These are phyloP conservation scores for Theristicus caerulescens DNA, from an alignment of 2,113 vertebrate genomes.

Conservation along the genomic window DNA sequence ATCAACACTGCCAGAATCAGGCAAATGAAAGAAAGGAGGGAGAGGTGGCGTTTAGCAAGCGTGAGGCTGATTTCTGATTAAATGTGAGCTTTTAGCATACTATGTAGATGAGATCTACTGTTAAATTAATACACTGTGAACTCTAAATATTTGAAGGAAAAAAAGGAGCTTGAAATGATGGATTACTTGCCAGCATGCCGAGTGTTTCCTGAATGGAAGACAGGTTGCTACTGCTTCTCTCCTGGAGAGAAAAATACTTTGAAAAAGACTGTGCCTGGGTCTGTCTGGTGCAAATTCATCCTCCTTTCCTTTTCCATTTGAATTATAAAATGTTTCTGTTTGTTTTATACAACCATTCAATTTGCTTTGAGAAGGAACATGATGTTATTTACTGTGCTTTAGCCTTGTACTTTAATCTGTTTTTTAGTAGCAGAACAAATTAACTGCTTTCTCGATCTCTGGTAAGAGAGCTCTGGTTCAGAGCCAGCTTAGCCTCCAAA, in stretches of 20 bases:
- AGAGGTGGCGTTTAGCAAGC: not conserved
- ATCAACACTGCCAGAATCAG: not conserved
- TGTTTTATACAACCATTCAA: not conserved
- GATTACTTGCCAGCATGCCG: not conserved
- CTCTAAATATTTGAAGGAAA: conserved; percentile 33
- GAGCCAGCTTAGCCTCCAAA: conserved; percentile 18
- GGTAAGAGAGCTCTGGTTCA: conserved; percentile 4
- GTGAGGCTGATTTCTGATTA: not conserved
- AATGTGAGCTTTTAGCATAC: not conserved
- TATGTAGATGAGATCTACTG: not conserved
- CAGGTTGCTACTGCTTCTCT: not conserved
- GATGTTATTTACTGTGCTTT: conserved; percentile 34
- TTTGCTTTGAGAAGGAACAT: conserved; percentile 24
- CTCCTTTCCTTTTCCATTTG: conserved; percentile 1
- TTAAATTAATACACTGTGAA: conserved; percentile 47
- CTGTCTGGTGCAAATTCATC: not conserved
- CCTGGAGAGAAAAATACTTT: not conserved
- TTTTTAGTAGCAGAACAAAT: conserved; percentile 59
- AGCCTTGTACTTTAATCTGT: conserved; percentile 47
- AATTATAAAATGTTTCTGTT: conserved; percentile 34
- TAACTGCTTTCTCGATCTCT: conserved; percentile 27
- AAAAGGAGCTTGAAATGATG: not conserved
- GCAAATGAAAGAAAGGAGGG: not conserved
- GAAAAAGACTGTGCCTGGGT: not conserved
- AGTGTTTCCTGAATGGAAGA: not conserved